These are phyloP conservation scores for Drosophila algonquin DNA, from an alignment of 2,888 invertebrate species.

Conservation along the genomic window DNA sequence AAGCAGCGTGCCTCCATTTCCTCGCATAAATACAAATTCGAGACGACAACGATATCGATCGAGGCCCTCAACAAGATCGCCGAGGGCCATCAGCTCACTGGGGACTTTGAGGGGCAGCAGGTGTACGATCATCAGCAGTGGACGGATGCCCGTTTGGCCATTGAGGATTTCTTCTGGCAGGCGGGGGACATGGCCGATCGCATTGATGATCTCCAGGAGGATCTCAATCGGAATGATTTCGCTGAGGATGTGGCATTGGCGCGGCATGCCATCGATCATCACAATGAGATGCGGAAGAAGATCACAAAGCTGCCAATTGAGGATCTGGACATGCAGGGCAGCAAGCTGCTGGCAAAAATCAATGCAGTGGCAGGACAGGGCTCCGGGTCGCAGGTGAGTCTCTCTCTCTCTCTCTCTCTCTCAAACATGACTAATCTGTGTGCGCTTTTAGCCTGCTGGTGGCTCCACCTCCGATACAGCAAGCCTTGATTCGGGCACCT, in stretches of 20 bases:
- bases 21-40: slow-evolving; percentile 99
- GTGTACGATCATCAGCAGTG: slow-evolving; percentile 98
- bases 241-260: slow-evolving; percentile 97
- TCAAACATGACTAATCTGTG: not conserved
- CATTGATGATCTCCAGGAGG: slow-evolving; percentile 96
- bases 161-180: slow-evolving; percentile 98
- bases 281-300: slow-evolving; percentile 96
- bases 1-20: slow-evolving; percentile 98
- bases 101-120: slow-evolving; percentile 96
- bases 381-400: slow-evolving; percentile 23
- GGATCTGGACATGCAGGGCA: slow-evolving; percentile 95
- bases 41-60: slow-evolving; percentile 98
- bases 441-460: slow-evolving; percentile 1
- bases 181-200: slow-evolving; percentile 96
- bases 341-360: slow-evolving; percentile 85
- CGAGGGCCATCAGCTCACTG: slow-evolving; percentile 95
- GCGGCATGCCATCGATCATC: slow-evolving; percentile 95
- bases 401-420: not conserved
- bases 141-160: slow-evolving; percentile 96
- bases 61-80: slow-evolving; percentile 97
- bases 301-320: slow-evolving; percentile 97
- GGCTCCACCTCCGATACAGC: slow-evolving; percentile 63
- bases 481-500: slow-evolving; percentile 86
- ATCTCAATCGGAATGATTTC: slow-evolving; percentile 95
- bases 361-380: slow-evolving; percentile 67